Evolutionary conservation across 2,797 vertebrate species (phyloP).

Genomic region (Oreochromis mossambicus): DNA sequence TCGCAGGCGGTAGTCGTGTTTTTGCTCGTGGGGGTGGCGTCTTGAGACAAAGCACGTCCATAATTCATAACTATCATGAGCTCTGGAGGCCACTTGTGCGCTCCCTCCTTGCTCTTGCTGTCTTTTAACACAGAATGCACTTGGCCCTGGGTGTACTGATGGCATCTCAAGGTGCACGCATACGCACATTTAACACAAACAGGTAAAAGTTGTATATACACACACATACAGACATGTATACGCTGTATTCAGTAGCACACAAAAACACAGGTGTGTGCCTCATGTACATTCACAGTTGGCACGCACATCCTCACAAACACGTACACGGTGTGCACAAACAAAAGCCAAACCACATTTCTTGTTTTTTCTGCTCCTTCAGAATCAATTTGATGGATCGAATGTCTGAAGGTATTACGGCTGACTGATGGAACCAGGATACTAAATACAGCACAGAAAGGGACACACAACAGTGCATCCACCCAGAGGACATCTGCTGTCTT

Average conservation of each 20-base stretch:
- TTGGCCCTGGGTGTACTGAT: constrained; percentile 29
- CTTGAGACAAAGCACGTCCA: constrained; percentile 57
- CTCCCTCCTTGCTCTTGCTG: constrained; percentile 23
- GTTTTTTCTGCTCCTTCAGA: constrained; percentile 60
- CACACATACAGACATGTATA: constrained; percentile 26
- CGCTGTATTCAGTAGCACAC: background rate
- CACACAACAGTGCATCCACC: constrained; percentile 36
- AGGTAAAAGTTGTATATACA: constrained; percentile 38
- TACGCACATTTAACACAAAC: background rate
- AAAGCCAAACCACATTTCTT: constrained; percentile 37
- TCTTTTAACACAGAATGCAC: constrained; percentile 35
- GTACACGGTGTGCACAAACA: constrained; percentile 39
- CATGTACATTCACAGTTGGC: constrained; percentile 13
- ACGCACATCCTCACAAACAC: constrained; percentile 9
- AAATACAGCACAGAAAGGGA: constrained; percentile 49
- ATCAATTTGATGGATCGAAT: constrained; percentile 75
- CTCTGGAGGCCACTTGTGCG: constrained; percentile 46
- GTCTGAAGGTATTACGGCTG: constrained; percentile 65
- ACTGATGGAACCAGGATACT: constrained; percentile 62
- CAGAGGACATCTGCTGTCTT: constrained; percentile 15
- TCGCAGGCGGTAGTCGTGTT: constrained; percentile 44
- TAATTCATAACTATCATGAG: constrained; percentile 60
- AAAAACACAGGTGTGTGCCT: constrained; percentile 19
- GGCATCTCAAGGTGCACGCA: constrained; percentile 24
- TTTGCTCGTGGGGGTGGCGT: constrained; percentile 44